A percentile compares a stretch with the other conserved stretches of the same genome.
phyloP scores from a whole-genome alignment of 2,113 vertebrate genomes.

The Corydoras sp. region DNA sequence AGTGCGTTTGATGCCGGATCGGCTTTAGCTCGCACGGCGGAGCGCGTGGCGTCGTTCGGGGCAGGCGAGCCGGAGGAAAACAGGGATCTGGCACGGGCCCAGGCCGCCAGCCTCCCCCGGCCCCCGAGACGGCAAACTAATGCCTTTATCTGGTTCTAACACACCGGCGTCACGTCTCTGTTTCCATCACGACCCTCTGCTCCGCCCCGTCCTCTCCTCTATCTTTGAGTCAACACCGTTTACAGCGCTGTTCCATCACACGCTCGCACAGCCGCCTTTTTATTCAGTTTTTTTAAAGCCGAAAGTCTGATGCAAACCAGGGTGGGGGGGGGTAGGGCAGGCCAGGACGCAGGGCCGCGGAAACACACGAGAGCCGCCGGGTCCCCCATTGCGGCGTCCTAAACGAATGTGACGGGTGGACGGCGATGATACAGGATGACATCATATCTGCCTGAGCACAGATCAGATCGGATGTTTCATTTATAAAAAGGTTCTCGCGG shows the following conservation, averaged over 20 bases:
- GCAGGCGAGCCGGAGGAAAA: neutral
- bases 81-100: neutral
- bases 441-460: neutral
- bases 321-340: neutral
- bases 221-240: constrained; percentile 14
- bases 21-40: constrained; percentile 5
- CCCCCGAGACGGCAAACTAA: constrained; percentile 29
- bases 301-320: constrained; percentile 13
- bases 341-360: neutral
- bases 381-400: neutral
- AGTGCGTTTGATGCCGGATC: constrained; percentile 8
- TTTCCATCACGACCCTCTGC: neutral
- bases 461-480: neutral
- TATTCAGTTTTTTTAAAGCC: neutral
- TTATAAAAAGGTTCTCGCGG: too few species aligned
- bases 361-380: neutral
- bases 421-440: neutral
- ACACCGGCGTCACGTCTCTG: constrained; percentile 23
- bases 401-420: constrained; percentile 13
- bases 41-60: neutral
- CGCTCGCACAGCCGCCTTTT: neutral
- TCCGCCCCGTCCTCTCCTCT: neutral
- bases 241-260: neutral
- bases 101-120: constrained; percentile 6
- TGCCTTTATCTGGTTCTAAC: constrained; percentile 34